Evolutionary conservation across 2,888 invertebrate genomes (phyloP).

Genomic region (Eubasilissa splendida): DNA sequence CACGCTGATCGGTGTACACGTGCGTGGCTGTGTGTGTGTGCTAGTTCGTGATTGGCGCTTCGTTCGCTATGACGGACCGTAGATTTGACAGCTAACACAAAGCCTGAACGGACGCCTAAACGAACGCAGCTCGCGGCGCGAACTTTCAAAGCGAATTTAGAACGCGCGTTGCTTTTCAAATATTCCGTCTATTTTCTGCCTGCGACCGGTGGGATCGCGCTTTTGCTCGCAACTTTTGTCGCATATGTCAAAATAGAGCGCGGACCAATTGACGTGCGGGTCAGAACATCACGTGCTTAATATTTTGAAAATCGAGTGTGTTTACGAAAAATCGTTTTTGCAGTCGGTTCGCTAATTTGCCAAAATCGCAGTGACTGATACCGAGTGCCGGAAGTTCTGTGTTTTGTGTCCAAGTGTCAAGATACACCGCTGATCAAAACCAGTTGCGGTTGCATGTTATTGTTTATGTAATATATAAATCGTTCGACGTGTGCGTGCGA

Average conservation of each 20-base stretch:
- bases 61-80: constrained; percentile 73
- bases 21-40: constrained; percentile 71
- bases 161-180: constrained; percentile 28
- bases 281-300: constrained; percentile 1
- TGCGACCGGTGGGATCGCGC: constrained; percentile 24
- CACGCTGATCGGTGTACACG: constrained; percentile 59
- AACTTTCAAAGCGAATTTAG: constrained; percentile 44
- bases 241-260: constrained; percentile 31
- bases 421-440: constrained; percentile 26
- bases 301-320: constrained; percentile 15
- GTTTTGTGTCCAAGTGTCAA: constrained; percentile 17
- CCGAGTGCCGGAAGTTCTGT: constrained; percentile 17
- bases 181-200: constrained; percentile 31
- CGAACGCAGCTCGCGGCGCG: constrained; percentile 47
- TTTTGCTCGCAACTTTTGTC: neutral
- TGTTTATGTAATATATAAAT: constrained; percentile 25
- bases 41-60: constrained; percentile 71
- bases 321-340: neutral
- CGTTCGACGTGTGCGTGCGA: constrained; percentile 3
- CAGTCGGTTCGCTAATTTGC: neutral
- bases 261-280: constrained; percentile 33
- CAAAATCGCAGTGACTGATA: constrained; percentile 17
- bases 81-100: constrained; percentile 76
- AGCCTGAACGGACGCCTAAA: constrained; percentile 64
- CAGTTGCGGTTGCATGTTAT: constrained; percentile 26